A percentile compares a stretch with the other conserved stretches of the same genome.
phyloP scores from a whole-genome alignment of 2,797 vertebrate species.

The Glyptemys insculpta region DNA sequence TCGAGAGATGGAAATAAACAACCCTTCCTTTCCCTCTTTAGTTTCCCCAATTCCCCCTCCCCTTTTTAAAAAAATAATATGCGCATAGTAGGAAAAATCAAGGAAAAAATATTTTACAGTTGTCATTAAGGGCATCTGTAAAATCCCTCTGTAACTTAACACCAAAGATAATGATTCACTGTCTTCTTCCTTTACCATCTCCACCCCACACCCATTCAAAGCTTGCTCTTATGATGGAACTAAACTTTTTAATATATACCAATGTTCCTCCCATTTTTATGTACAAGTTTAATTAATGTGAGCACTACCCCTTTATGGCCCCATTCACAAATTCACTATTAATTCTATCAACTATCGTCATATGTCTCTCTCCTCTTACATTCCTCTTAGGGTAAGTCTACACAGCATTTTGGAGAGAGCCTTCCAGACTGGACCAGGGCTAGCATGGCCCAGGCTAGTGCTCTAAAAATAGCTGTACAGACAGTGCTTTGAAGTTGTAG shows the following conservation, averaged over 20 bases:
- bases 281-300: neutral
- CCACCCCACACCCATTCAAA: neutral
- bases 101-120: neutral
- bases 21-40: neutral
- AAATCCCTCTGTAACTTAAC: neutral
- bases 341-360: neutral
- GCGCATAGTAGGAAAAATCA: neutral
- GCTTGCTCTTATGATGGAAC: neutral
- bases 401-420: neutral
- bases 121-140: neutral
- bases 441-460: neutral
- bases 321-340: neutral
- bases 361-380: neutral
- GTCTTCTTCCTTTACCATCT: neutral
- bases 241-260: slow-evolving; percentile 4
- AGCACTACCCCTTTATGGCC: neutral
- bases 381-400: neutral
- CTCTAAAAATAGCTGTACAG: neutral
- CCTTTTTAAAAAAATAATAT: neutral
- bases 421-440: neutral
- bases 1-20: neutral
- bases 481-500: neutral
- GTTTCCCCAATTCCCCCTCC: neutral
- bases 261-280: slow-evolving; percentile 13
- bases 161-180: neutral